Evolutionary conservation across 2,113 vertebrate species (phyloP), one percentile per base, ranked within the genome.

Genomic region (Procavia capensis): DNA sequence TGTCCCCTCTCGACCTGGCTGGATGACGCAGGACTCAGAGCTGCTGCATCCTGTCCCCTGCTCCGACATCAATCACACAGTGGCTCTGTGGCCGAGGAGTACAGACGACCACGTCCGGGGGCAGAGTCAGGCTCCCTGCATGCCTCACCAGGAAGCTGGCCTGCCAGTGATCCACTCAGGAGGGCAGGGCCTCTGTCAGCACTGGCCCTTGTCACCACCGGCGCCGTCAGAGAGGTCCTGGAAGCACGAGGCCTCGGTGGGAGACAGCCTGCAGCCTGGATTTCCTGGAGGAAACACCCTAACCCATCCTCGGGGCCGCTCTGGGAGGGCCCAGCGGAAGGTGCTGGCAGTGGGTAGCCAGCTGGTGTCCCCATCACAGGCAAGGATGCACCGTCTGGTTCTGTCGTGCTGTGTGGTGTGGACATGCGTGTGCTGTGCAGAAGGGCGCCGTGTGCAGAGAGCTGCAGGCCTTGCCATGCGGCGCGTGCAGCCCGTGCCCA

Each of bases 381-480:
- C 4, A 45, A 59, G 93, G 41, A 41, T 24, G 24, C 68, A 47
- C 47, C 93, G 41, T 22, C 84, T 17, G 64, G 84, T 70, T 86
- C 94, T 8, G 78, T 87, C 88, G 36, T 16, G 0, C 57, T 66
- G 96, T 81, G 97, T 22, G 92, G 95, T 57, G 92, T 94, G 13
- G 81, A 88, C 97, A 0, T 57, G 95, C 76, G 47, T 59, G 95
- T 92, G 87, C 97, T 88, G 91, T 89, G 92, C 97, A 90, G 98
- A 98, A 54, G 85, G 1, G 57, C 93, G 91, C 47, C 85, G 41
- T 97, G 98, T 97, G 96, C 95, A 84, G 91, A 96, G 97, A 95
- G 2, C 96, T 27, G 83, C 96, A 29, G 95, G 83, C 97, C 95
- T 90, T 50, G 61, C 80, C 97, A 11, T 64, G 57, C 96, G 75